Base-by-base conservation (phyloP, 2,888 invertebrate genomes). In the Troides oblongomaculatus region DNA sequence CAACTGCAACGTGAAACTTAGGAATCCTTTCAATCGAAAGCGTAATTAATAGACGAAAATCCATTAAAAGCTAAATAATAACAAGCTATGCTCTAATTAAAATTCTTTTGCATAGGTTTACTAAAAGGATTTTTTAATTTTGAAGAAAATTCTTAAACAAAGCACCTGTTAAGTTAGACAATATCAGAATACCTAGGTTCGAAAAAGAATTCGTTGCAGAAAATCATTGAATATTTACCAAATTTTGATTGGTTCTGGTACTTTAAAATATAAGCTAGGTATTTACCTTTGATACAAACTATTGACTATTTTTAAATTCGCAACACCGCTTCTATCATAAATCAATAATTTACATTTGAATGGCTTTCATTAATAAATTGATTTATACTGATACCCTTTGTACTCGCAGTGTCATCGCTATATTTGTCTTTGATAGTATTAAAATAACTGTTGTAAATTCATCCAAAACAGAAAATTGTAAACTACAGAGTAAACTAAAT, bases 271-370 rank as follows among this genome's bases (percentile, higher is more conserved):
- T 21, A 21, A 14, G 57, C 57, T 5, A 1, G 7, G 7, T 18
- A n/a, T 57, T 23, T 21, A 1, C 0, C n/a, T 21, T 57, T 21
- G 57, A 21, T 10, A 23, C 21, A 21, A 8, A 10, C n/a, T 57
- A 21, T 21, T 57, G 57, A 2, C n/a, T 6, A 57, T 57, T 57
- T 57, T 57, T 57, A 21, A 2, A 57, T 57, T 57, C 57, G 21
- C 43, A 43, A 58, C 21, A 21, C n/a, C 21, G 7, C 5, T 2
- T 39, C 36, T 5, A 39, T n/a, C 23, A 23, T 65, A 65, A 65
- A 65, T 65, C 46, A 59, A 50, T 46, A 58, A 59, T 65, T 59
- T 59, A 50, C 46, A 65, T 30, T 65, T 59, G 18, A 65, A 65
- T 59, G 39, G 65, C 59, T 64, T 64, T 17, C 30, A 65, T 30